phyloP scores from a whole-genome alignment of 2,797 vertebrate species.

The Myotis vivesi region DNA sequence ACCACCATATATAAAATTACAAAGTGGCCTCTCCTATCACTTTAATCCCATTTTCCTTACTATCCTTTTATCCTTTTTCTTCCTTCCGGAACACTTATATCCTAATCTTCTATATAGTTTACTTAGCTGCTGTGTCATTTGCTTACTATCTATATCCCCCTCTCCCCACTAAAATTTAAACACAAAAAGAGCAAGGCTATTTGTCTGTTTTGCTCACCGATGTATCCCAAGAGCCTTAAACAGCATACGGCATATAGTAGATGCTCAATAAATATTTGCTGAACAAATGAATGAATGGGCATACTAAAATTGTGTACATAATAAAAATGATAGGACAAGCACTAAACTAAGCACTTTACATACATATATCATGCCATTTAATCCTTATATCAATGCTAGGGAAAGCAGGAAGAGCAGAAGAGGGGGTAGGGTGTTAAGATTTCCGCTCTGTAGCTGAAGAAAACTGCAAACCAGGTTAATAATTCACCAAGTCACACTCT shows the following conservation, averaged over 20 bases:
- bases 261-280: neutral
- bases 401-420: neutral
- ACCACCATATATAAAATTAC: neutral
- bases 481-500: neutral
- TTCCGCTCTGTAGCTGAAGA: neutral
- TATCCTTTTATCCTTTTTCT: neutral
- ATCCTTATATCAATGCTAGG: neutral
- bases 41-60: neutral
- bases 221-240: neutral
- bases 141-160: neutral
- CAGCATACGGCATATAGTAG: neutral
- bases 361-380: neutral
- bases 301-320: neutral
- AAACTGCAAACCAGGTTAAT: slow-evolving; percentile 10
- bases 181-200: neutral
- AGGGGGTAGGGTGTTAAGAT: neutral
- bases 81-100: neutral
- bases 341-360: neutral
- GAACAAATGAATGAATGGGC: neutral
- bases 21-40: neutral
- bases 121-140: neutral
- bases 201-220: neutral
- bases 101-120: neutral
- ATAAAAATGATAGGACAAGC: slow-evolving; percentile 3
- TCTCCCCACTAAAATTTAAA: neutral